Evolutionary conservation across 2,797 vertebrate genomes (phyloP).

Genomic region (Iguana delicatissima): DNA sequence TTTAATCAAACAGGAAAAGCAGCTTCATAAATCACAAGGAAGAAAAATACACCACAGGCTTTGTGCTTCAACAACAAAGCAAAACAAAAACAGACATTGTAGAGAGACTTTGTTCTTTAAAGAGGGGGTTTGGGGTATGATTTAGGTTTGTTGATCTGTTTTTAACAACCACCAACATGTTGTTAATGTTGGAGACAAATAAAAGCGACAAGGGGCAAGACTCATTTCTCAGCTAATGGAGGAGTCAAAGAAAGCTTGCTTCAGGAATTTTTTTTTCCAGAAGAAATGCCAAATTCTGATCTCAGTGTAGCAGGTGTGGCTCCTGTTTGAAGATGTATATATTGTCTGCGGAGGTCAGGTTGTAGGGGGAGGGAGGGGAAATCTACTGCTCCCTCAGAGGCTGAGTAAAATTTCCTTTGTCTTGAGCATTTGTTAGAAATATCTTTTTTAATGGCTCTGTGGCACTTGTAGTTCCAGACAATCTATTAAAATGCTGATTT

Average conservation of each 20-base stretch:
- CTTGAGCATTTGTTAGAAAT: background rate
- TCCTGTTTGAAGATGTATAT: constrained; percentile 21
- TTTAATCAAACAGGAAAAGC: constrained; percentile 37
- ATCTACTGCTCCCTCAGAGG: background rate
- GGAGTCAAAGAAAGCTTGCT: constrained; percentile 51
- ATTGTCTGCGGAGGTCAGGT: background rate
- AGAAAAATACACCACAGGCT: background rate
- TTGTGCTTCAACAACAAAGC: constrained; percentile 23
- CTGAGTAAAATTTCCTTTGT: background rate
- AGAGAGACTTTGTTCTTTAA: constrained; percentile 41
- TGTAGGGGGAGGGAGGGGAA: background rate
- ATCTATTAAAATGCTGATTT: background rate
- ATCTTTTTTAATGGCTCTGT: background rate
- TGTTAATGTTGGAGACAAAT: constrained; percentile 64
- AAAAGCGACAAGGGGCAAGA: constrained; percentile 43
- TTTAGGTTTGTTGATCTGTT: constrained; percentile 52
- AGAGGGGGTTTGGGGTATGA: constrained; percentile 1
- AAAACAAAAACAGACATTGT: constrained; percentile 37
- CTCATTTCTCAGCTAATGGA: constrained; percentile 62
- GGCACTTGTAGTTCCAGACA: rapidly evolving
- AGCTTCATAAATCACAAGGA: constrained; percentile 3
- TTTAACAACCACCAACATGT: constrained; percentile 41
- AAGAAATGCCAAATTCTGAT: constrained; percentile 59
- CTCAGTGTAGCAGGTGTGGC: constrained; percentile 42
- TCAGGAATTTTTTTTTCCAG: constrained; percentile 55